Base-by-base conservation (phyloP, 2,113 vertebrate species). In the Orycteropus afer region DNA sequence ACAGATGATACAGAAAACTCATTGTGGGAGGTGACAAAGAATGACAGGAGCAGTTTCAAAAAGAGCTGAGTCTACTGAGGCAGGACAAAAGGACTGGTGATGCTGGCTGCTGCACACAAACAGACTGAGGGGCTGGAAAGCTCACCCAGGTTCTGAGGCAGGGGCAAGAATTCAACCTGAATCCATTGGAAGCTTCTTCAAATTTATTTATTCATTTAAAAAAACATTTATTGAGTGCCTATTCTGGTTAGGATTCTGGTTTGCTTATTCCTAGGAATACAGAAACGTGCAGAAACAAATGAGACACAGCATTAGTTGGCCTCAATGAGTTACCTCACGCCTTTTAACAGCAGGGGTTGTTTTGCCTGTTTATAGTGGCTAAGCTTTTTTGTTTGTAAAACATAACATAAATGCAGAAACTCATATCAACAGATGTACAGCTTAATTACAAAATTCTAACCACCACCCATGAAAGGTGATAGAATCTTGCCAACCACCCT, bases 221-320 rank as follows among this genome's bases (percentile, higher is more conserved):
- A 59, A 63, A 73, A n/a, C 25, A 15, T 34, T 37, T 32, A 61
- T 11, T 0, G 5, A 59, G 87, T 29, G 9, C 49, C 37, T 53
- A n/a, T 69, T 83, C 73, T 93, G 65, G 45, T 57, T n/a, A 90
- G 76, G 86, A 57, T 57, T 57, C 55, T 57, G 59, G 57, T 61
- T 61, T 61, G 27, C 59, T 25, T 29, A 61, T 61, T 61, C 59
- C 49, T 49, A 42, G 78, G 29, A 42, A 40, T 49, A 55, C 5
- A 80, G 55, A 57, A 57, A 57, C 13, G 23, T 57, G 23, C 55
- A 57, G 61, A 69, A 65, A 42, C 47, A 51, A 49, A 49, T 63
- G 27, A 89, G 63, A 45, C n/a, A 45, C 9, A 37, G 55, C 18
- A 14, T 34, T 53, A 15, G 51, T 22, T 0, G 14, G 51, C 25